Evolutionary conservation across 2,797 vertebrate species (phyloP).

Genomic region (Cercopithecus mitis): DNA sequence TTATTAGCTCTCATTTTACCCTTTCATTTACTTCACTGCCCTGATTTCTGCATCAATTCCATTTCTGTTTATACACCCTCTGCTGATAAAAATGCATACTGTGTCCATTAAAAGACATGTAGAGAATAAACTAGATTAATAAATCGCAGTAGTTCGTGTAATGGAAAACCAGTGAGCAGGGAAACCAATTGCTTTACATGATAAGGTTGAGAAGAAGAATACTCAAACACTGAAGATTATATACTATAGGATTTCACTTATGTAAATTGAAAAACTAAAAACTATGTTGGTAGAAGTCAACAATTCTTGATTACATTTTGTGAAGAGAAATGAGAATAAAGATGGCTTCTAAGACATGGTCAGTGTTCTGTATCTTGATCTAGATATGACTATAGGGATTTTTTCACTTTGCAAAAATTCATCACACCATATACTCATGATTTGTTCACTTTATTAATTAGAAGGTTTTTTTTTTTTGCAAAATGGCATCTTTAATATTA

Average conservation of each 20-base stretch:
- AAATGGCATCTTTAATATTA: background rate
- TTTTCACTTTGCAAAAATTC: background rate
- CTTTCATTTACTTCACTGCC: background rate
- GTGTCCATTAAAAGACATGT: background rate
- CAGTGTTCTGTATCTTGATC: background rate
- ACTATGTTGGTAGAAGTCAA: background rate
- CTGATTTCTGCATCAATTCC: background rate
- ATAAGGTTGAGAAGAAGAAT: background rate
- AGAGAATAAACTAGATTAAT: background rate
- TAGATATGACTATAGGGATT: background rate
- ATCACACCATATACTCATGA: background rate
- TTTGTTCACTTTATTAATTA: background rate
- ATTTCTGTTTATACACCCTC: background rate
- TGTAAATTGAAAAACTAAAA: background rate
- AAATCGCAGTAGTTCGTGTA: background rate
- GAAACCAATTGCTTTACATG: background rate
- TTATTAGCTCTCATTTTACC: background rate
- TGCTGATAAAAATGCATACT: background rate
- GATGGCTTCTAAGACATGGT: background rate
- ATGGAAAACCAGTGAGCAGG: background rate
- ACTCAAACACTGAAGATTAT: background rate
- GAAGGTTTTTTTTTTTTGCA: background rate
- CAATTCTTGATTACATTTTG: background rate
- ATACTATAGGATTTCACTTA: background rate
- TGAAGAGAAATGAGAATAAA: background rate